These are phyloP conservation scores for Cydia splendana DNA, from an alignment of 1,140 invertebrate genomes.

Conservation along the genomic window DNA sequence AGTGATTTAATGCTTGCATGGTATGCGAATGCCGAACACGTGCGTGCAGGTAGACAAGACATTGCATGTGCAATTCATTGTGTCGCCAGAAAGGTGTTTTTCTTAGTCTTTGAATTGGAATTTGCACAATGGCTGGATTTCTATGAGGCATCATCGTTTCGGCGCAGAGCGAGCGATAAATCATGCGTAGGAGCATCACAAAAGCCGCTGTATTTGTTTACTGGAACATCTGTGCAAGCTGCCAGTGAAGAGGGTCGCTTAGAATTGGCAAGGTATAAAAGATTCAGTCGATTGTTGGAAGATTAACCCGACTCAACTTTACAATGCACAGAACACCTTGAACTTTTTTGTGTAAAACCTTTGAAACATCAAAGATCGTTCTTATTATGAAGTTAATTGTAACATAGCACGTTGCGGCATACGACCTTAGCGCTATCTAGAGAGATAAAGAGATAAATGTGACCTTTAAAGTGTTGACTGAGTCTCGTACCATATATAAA, in stretches of 20 bases:
- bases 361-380: slow-evolving; percentile 20
- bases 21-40: slow-evolving; percentile 74
- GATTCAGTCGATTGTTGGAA: slow-evolving; percentile 67
- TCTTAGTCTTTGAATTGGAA: slow-evolving; percentile 58
- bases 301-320: slow-evolving; percentile 73
- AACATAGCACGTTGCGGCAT: slow-evolving; percentile 52
- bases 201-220: slow-evolving; percentile 65
- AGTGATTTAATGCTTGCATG: slow-evolving; percentile 52
- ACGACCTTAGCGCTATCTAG: slow-evolving; percentile 71
- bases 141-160: slow-evolving; percentile 62
- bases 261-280: slow-evolving; percentile 67
- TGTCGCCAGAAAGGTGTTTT: slow-evolving; percentile 66
- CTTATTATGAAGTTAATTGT: slow-evolving; percentile 29
- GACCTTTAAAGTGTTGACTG: slow-evolving; percentile 72
- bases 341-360: slow-evolving; percentile 52
- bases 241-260: slow-evolving; percentile 45
- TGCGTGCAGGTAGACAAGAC: slow-evolving; percentile 69
- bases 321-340: slow-evolving; percentile 72
- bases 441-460: slow-evolving; percentile 68
- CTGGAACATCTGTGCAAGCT: slow-evolving; percentile 66
- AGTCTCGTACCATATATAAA: slow-evolving; percentile 64
- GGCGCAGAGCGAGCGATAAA: slow-evolving; percentile 59
- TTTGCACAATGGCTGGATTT: slow-evolving; percentile 72
- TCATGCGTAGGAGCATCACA: slow-evolving; percentile 72
- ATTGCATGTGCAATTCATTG: slow-evolving; percentile 73